Percentiles rank a stretch among this genome's conserved stretches.
Conservation (phyloP, 2,797 vertebrate species). For the Forpus xanthops region DNA sequence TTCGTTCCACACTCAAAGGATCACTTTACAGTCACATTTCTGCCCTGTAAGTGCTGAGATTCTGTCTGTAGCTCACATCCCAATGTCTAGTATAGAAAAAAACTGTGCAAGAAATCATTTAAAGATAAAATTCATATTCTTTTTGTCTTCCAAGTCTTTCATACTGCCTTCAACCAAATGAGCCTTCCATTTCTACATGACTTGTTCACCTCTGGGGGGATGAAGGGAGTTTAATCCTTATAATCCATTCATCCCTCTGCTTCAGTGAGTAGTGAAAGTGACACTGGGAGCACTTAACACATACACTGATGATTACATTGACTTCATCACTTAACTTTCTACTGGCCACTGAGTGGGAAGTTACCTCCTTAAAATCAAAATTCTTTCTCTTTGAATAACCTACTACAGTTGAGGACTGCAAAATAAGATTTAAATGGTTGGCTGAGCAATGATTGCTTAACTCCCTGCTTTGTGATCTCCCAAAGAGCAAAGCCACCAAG, state of each 20-base stretch:
- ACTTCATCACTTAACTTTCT: not conserved
- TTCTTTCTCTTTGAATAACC: not conserved
- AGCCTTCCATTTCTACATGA: not conserved
- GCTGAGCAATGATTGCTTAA: not conserved
- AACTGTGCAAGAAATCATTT: not conserved
- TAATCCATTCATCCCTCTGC: not conserved
- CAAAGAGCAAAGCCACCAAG: not conserved
- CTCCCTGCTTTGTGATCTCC: not conserved
- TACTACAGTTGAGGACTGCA: not conserved
- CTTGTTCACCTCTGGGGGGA: not conserved
- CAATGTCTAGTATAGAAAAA: not conserved
- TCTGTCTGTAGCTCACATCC: not conserved
- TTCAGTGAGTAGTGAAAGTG: not conserved
- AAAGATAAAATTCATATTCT: not conserved
- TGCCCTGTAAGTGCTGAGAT: not conserved
- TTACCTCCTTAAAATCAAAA: not conserved
- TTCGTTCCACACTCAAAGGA: not conserved
- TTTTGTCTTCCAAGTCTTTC: not conserved
- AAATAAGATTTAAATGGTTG: not conserved
- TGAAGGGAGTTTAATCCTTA: slow-evolving; percentile 7
- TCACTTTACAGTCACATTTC: not conserved
- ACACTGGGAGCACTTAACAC: not conserved
- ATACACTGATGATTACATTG: not conserved
- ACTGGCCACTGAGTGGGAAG: not conserved
- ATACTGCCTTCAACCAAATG: not conserved